Conservation (phyloP, 2,113 vertebrate species). For the Murina feae region DNA sequence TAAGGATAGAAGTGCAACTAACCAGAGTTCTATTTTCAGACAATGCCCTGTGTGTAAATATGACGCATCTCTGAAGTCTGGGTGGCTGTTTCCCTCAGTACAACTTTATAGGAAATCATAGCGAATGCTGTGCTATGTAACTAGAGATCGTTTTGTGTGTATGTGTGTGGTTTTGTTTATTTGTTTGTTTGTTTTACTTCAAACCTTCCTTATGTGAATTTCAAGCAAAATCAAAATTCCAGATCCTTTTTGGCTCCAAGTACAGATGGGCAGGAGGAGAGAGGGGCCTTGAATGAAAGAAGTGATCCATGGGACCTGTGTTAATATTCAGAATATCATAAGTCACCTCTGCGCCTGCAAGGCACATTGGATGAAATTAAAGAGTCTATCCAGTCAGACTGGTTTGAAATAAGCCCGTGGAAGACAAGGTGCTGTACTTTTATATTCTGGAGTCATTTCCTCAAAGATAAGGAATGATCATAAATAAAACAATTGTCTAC, state of each 20-base stretch:
- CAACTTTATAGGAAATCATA: not conserved
- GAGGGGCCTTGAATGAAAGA: not conserved
- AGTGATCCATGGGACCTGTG: not conserved
- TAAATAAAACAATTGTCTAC: slow-evolving; percentile 75
- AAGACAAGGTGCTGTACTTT: slow-evolving; percentile 67
- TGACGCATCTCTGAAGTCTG: not conserved
- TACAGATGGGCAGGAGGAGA: not conserved
- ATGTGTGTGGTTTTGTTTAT: not conserved
- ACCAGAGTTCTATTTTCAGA: not conserved
- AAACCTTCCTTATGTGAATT: not conserved
- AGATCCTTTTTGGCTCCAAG: not conserved
- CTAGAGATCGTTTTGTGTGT: not conserved
- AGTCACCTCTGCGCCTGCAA: slow-evolving; percentile 52
- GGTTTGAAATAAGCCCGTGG: slow-evolving; percentile 63
- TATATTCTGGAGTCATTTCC: slow-evolving; percentile 64
- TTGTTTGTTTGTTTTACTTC: not conserved
- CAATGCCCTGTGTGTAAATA: not conserved
- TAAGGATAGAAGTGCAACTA: not conserved
- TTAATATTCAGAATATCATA: slow-evolving; percentile 66
- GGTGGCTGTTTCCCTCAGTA: not conserved
- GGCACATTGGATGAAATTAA: slow-evolving; percentile 52
- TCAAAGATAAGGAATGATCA: slow-evolving; percentile 72
- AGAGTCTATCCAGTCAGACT: slow-evolving; percentile 68
- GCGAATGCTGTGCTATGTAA: not conserved
- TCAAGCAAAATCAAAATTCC: slow-evolving; percentile 36